Percentiles rank a stretch among this genome's conserved stretches.
Evolutionary conservation across 2,888 invertebrate species (phyloP).

Genomic region (Diachrysia chrysitis): DNA sequence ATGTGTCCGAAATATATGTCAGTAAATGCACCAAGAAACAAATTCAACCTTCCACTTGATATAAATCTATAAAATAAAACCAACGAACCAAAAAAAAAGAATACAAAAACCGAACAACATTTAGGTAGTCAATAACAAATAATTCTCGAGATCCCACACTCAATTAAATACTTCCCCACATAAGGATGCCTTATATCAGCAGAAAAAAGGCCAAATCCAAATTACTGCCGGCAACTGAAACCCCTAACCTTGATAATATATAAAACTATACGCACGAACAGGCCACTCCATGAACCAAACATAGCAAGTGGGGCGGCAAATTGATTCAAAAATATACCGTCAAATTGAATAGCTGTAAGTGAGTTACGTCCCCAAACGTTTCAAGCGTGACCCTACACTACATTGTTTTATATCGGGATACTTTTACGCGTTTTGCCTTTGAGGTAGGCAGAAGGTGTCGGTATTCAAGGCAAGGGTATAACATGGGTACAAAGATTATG

Average conservation of each 20-base stretch:
- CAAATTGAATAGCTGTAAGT: slow-evolving; percentile 72
- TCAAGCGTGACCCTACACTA: slow-evolving; percentile 28
- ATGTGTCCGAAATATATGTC: no score
- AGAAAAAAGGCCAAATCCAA: slow-evolving; percentile 48
- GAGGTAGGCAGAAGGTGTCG: neutral
- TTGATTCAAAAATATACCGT: slow-evolving; percentile 79
- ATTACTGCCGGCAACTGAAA: slow-evolving; percentile 38
- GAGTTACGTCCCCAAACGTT: slow-evolving; percentile 57
- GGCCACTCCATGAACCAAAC: slow-evolving; percentile 67
- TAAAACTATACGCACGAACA: slow-evolving; percentile 74
- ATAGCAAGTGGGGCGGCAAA: slow-evolving; percentile 69
- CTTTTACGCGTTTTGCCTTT: slow-evolving; percentile 13
- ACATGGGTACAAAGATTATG: neutral
- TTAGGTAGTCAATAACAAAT: slow-evolving; percentile 22
- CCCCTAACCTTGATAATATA: slow-evolving; percentile 62
- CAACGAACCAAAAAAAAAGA: neutral
- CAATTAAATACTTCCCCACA: slow-evolving; percentile 31
- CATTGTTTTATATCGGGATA: slow-evolving; percentile 40
- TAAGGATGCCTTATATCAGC: slow-evolving; percentile 17
- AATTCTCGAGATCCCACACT: slow-evolving; percentile 29
- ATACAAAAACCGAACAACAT: slow-evolving; percentile 5
- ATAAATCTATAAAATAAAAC: no score
- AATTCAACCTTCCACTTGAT: no score
- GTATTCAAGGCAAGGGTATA: neutral
- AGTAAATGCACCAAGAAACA: no score